phyloP scores from a whole-genome alignment of 2,888 invertebrate species.

The Ichneumoninae sp. region DNA sequence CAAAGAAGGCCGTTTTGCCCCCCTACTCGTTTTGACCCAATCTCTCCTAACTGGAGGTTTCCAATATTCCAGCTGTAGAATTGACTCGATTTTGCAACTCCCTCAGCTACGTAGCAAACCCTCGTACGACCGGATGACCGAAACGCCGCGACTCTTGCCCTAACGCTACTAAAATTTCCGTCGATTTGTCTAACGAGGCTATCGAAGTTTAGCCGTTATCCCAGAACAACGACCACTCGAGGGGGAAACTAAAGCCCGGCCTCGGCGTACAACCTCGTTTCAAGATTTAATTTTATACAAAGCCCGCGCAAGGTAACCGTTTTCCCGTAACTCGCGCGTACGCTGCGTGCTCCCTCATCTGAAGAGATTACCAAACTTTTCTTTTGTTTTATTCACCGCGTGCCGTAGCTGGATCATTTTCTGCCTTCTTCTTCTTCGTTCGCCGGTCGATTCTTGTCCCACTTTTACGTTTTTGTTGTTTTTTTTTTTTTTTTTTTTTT shows the following conservation, averaged over 20 bases:
- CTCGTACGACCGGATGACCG: background rate
- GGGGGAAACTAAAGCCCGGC: background rate
- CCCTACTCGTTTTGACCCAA: too few relatives aligned
- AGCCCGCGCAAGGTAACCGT: constrained; percentile 18
- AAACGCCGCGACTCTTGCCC: background rate
- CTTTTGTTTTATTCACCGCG: constrained; percentile 25
- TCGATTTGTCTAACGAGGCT: constrained; percentile 12
- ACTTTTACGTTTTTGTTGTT: constrained; percentile 10
- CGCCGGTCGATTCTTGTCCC: background rate
- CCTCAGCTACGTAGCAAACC: background rate
- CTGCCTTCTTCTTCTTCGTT: background rate
- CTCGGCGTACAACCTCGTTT: constrained; percentile 28
- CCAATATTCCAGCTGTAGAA: background rate
- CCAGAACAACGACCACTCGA: constrained; percentile 9
- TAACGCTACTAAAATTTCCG: constrained; percentile 1
- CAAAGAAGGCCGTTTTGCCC: too few relatives aligned
- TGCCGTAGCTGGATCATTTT: constrained; percentile 3
- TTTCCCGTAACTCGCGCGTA: constrained; percentile 35
- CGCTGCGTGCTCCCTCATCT: constrained; percentile 38
- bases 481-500: background rate
- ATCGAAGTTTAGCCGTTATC: constrained; percentile 22
- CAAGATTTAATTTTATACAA: constrained; percentile 53
- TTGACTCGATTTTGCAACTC: background rate
- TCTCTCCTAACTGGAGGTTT: background rate
- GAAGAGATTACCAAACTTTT: constrained; percentile 60